Conservation (phyloP, 2,113 vertebrate species). For the Oreotrochilus melanogaster region DNA sequence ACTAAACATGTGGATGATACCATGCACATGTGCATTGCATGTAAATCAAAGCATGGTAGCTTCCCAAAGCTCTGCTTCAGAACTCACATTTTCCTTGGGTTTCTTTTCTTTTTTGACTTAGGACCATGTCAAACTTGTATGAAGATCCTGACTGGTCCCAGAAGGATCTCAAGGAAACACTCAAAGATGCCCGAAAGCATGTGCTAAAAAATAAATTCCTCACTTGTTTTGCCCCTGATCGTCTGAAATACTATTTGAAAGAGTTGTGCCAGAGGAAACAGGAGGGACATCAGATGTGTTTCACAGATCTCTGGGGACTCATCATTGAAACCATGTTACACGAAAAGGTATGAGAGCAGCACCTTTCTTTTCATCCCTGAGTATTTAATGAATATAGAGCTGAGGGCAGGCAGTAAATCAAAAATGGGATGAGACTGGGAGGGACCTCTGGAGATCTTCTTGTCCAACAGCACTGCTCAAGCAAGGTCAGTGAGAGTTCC, state of each 20-base stretch:
- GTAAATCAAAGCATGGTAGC: neutral
- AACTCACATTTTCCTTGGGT: neutral
- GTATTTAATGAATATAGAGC: neutral
- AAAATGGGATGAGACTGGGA: neutral
- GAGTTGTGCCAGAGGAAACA: constrained; percentile 73
- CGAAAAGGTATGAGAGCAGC: constrained; percentile 77
- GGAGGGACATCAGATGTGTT: constrained; percentile 80
- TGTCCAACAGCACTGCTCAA: neutral
- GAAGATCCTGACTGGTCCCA: constrained; percentile 85
- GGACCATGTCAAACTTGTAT: constrained; percentile 85
- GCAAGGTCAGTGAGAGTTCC: neutral
- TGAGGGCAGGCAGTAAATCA: neutral
- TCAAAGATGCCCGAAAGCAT: constrained; percentile 70
- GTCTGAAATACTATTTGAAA: constrained; percentile 77
- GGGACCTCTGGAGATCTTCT: neutral
- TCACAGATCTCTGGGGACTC: constrained; percentile 86
- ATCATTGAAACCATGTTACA: constrained; percentile 80
- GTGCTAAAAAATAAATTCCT: constrained; percentile 75
- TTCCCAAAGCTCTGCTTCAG: neutral
- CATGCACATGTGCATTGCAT: neutral
- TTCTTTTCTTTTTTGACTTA: constrained; percentile 13
- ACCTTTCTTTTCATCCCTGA: neutral
- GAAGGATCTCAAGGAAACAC: constrained; percentile 70
- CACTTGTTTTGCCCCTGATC: constrained; percentile 71
- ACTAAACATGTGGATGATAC: neutral